Conservation (phyloP, 2,888 invertebrate genomes). For the Torymus auratus region DNA sequence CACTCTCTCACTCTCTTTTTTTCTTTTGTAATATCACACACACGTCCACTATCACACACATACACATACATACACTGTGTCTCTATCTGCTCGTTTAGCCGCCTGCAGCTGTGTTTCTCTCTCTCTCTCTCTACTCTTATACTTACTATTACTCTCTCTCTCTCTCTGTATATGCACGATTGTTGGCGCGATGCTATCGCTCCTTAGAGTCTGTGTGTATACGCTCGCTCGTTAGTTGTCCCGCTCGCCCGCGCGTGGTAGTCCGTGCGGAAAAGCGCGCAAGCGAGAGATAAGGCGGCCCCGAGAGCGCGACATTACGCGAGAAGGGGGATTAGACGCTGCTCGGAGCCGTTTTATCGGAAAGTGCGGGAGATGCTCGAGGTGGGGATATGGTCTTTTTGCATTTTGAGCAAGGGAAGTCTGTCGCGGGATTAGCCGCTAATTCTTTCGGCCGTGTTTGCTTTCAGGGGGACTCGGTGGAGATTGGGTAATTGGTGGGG, state of each 20-base stretch:
- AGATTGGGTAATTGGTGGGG: no score
- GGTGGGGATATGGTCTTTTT: background rate
- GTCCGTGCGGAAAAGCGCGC: constrained; percentile 5
- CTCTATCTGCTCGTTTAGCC: constrained; percentile 18
- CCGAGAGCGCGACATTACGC: constrained; percentile 17
- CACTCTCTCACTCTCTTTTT: constrained; percentile 53
- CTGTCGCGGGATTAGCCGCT: constrained; percentile 35
- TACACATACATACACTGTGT: constrained; percentile 12
- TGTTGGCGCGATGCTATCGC: constrained; percentile 70
- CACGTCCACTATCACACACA: constrained; percentile 55
- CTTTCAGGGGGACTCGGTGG: background rate
- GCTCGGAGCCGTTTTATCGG: constrained; percentile 40
- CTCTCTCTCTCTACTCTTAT: constrained; percentile 60
- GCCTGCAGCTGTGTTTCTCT: constrained; percentile 17
- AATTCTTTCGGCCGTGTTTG: constrained; percentile 36
- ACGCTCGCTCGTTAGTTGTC: constrained; percentile 57
- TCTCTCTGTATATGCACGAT: constrained; percentile 69
- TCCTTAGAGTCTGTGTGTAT: constrained; percentile 63
- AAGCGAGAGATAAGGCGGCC: constrained; percentile 1
- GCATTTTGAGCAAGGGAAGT: background rate
- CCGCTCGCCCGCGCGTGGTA: background rate
- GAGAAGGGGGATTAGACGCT: constrained; percentile 40
- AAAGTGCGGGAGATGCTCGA: constrained; percentile 34
- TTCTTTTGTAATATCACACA: constrained; percentile 54
- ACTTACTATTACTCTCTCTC: constrained; percentile 70